These are phyloP conservation scores for Geodia barretti DNA, from an alignment of 37 sponge, comb jelly and placozoan genomes.

Conservation along the genomic window DNA sequence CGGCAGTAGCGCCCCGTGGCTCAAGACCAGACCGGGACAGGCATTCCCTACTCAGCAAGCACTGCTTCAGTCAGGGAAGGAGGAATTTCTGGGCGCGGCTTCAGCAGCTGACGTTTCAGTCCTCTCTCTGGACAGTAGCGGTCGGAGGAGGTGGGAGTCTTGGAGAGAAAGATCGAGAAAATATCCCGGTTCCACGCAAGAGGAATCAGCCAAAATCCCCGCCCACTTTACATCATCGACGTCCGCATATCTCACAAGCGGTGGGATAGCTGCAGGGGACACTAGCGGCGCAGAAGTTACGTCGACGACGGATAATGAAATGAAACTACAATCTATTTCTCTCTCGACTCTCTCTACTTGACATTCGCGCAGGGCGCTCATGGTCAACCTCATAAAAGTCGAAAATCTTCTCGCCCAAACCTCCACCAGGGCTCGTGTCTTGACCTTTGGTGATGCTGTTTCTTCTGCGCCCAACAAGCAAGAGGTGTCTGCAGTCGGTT, in stretches of 20 bases:
- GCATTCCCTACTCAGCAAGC: background rate
- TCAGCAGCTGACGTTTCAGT: background rate
- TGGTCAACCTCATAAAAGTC: conserved; percentile 32
- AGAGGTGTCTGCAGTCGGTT: conserved; percentile 21
- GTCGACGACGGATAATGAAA: background rate
- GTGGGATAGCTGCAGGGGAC: background rate
- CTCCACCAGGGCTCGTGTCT: background rate
- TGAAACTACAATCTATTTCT: conserved; percentile 31
- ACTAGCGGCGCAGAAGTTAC: background rate
- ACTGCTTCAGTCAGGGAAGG: too few species aligned
- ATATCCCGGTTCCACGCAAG: background rate
- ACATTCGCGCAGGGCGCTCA: conserved; percentile 39
- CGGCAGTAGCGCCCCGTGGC: conserved; percentile 26
- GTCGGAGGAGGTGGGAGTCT: background rate
- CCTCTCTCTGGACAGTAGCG: background rate
- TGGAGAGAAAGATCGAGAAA: background rate
- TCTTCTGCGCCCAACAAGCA: conserved; percentile 48
- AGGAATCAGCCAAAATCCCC: background rate
- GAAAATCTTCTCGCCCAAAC: conserved; percentile 1
- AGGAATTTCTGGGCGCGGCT: too few species aligned
- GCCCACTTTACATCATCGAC: background rate
- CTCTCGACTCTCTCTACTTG: conserved; percentile 54
- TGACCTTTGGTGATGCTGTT: conserved; percentile 40
- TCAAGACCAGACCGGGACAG: conserved; percentile 1
- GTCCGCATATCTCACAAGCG: background rate